Percentiles rank a stretch among this genome's conserved stretches.
phyloP scores from a whole-genome alignment of 2,113 vertebrate genomes.

The Corythaixoides concolor region DNA sequence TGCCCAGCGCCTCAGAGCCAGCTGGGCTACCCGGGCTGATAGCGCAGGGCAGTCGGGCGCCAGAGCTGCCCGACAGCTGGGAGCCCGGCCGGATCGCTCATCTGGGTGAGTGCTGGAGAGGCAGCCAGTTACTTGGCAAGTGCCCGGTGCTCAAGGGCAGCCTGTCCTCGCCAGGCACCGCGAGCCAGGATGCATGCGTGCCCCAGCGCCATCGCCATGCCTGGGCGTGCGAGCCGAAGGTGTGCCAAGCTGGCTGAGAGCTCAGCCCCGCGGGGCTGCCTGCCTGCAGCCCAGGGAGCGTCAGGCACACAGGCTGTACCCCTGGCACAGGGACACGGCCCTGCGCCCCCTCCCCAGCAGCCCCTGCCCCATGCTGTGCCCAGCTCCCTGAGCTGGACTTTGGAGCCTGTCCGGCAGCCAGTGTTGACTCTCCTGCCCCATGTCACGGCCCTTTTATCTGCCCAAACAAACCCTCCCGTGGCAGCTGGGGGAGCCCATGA shows the following conservation, averaged over 20 bases:
- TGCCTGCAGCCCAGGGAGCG: too few relatives aligned
- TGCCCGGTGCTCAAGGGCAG: not conserved
- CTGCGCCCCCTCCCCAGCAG: not conserved
- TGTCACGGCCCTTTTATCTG: not conserved
- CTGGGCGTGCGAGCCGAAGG: accelerated
- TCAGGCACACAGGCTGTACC: accelerated
- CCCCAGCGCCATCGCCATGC: accelerated
- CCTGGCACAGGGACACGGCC: accelerated
- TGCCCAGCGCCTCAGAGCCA: not conserved
- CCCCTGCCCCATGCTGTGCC: accelerated
- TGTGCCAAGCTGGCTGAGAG: not conserved
- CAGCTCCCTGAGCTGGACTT: not conserved
- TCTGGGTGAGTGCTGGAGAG: accelerated
- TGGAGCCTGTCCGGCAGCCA: not conserved
- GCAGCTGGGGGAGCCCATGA: not conserved
- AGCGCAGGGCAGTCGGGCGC: not conserved
- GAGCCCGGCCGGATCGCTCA: accelerated
- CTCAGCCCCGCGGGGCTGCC: not conserved
- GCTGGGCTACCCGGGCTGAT: accelerated
- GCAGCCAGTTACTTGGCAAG: not conserved
- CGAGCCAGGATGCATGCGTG: accelerated
- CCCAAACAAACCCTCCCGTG: not conserved
- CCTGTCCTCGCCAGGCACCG: not conserved
- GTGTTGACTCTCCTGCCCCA: not conserved
- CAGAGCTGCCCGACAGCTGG: accelerated